Base-by-base conservation (phyloP, 2,797 vertebrate genomes). In the Sandelia bainsii region DNA sequence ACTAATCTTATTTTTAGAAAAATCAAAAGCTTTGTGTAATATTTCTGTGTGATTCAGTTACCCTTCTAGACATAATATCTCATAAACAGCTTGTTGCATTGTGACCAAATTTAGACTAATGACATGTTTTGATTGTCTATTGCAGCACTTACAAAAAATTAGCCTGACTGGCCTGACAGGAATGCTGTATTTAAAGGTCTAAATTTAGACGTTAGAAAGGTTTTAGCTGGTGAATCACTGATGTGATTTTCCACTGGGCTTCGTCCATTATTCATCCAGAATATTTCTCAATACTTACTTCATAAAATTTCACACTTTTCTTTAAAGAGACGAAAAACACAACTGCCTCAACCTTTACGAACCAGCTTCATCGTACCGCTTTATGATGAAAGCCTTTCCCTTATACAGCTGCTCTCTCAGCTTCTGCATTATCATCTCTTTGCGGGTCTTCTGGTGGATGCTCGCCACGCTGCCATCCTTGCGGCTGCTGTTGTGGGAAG, bases 381-480 rank as follows among this genome's bases (percentile, higher is more conserved):
- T 97, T 77, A 97, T 88, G 53, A 94, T 81, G 86, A 97, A 96
- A 46, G 93, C 94, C 82, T 96, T 99, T 44, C 94, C 97, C 90
- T 95, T 98, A 87, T 96, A 94, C 62, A 99, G 90, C 87, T 97
- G 97, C 87, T 99, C 97, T 78, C 92, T 93, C 79, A 98, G 89
- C 78, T 99, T 99, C 92, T 98, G 96, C 87, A 96, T 74, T 20
- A 99, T 93, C 73, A 99, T 93, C 80, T 99, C 95, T 78, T 96
- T 98, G 74, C 93, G 96, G 64, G 90, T 97, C 91, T 97, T 98
- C 81, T 93, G 95, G 25, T 96, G 96, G 70, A 96, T 85, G 40
- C 96, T 93, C 71, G 95, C 80, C 79, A 96, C 94, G 6, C 97
- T 96, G 92, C 96, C 95, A 52, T 96, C 96, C 79, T 94, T 96